Evolutionary conservation across 2,888 invertebrate genomes (phyloP), one percentile per base, ranked within the genome.

Genomic region (Megamerina dolium): DNA sequence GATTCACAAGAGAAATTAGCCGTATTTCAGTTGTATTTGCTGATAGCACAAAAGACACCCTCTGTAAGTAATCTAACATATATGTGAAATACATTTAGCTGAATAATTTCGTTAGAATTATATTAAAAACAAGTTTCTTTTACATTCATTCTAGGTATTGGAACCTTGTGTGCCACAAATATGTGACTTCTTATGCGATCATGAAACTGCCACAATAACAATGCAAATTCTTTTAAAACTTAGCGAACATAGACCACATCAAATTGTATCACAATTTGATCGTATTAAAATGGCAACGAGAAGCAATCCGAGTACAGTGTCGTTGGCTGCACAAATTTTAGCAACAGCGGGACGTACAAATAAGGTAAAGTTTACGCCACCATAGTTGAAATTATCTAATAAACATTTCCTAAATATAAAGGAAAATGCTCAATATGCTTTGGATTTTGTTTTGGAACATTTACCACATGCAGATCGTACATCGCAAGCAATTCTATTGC

Each of bases 1-100:
- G 92, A 92, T 63, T 82, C 83, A 46, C 82, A 87, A 52, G 94
- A 94, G 71, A 85, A 87, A 67, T 77, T 87, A 58, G 87, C 90
- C 2, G 74, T 95, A 19, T 78, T 95, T 37, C 82, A 86, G 53
- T 75, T 94, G 35, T 87, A 91, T 62, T 81, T 85, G 43, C 77
- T 87, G 55, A 86, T 94, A 47, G 90, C 90, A 1, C 83, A 82
- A 57, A 79, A 85, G 52, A 83, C 87, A 56, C 85, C 90, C 1
- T 78, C 80, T 49, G 87, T 84, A 72, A 69, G 73, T 37, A 21
- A 14, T 21, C 10, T 5, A 33, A 5, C 6, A 17, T 17, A 8
- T 18, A 5, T 10, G 13, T 13, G 6, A 6, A 12, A 36, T 8
- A 3, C n/a, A 19, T 34, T 34, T 6, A 18, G 12, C 12, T 5